phyloP scores from a whole-genome alignment of 2,797 vertebrate genomes.

The Manis crassicaudata region DNA sequence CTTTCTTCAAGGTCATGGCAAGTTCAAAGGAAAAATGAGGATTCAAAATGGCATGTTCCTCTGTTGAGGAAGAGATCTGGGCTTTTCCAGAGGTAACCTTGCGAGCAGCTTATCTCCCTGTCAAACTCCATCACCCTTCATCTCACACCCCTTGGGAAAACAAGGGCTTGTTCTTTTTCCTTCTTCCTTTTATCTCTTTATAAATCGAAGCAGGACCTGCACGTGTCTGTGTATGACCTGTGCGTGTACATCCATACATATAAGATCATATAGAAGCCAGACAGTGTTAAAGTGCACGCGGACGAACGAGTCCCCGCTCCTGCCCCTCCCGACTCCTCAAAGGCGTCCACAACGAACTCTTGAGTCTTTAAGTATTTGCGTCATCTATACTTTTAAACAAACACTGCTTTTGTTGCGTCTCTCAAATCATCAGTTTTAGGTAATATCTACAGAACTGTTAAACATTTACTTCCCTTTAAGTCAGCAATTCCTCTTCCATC shows the following conservation, averaged over 20 bases:
- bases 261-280: rapidly evolving
- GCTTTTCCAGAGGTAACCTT: neutral
- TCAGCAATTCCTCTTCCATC: rapidly evolving
- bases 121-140: rapidly evolving
- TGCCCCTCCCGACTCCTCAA: neutral
- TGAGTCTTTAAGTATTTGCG: rapidly evolving
- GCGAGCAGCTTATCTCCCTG: rapidly evolving
- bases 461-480: too few species aligned
- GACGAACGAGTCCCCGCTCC: too few species aligned
- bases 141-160: too few species aligned
- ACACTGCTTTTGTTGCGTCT: neutral
- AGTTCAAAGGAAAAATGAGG: too few species aligned
- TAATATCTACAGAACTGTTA: rapidly evolving
- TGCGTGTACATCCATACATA: rapidly evolving
- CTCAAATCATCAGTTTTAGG: rapidly evolving
- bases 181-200: neutral
- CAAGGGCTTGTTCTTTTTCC: too few species aligned
- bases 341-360: rapidly evolving
- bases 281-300: rapidly evolving
- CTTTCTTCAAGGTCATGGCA: neutral
- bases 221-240: rapidly evolving
- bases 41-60: rapidly evolving
- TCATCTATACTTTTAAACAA: neutral
- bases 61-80: rapidly evolving
- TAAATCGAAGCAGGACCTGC: neutral